These are phyloP conservation scores for Equus quagga DNA, from an alignment of 2,113 vertebrate species.

Conservation along the genomic window DNA sequence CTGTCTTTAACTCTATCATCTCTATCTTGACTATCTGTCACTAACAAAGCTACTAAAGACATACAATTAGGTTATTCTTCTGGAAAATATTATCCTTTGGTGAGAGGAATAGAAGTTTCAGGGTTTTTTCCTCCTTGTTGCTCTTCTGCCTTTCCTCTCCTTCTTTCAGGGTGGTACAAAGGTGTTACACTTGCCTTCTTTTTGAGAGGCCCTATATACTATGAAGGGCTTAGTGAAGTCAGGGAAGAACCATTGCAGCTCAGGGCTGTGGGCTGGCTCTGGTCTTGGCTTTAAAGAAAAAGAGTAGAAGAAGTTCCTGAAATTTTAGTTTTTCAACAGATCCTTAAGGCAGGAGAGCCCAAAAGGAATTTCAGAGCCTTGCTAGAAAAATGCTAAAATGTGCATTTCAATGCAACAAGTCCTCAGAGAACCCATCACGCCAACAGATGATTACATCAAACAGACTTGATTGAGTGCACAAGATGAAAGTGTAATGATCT, in stretches of 20 bases:
- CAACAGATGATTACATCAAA: not conserved
- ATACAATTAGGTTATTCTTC: not conserved
- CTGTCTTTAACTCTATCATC: not conserved
- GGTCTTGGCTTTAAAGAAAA: not conserved
- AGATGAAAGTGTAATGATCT: constrained; percentile 13
- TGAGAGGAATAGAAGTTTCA: not conserved
- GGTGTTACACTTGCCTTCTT: not conserved
- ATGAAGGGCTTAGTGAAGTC: not conserved
- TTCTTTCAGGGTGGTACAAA: not conserved
- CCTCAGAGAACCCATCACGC: not conserved
- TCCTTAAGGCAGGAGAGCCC: not conserved
- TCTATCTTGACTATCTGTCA: not conserved
- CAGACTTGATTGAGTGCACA: not conserved
- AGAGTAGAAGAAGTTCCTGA: not conserved
- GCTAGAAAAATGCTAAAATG: not conserved
- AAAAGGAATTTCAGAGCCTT: not conserved
- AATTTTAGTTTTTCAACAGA: not conserved
- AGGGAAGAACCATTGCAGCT: not conserved
- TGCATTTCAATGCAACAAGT: not conserved
- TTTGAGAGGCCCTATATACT: not conserved
- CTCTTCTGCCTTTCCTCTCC: not conserved
- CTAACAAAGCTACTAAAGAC: not conserved
- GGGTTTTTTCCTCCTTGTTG: not conserved
- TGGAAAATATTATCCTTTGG: not conserved
- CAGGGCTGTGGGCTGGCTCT: not conserved